Evolutionary conservation across 2,797 vertebrate species (phyloP), one percentile per base, ranked within the genome.

Genomic region (Poeciliopsis gracilis): DNA sequence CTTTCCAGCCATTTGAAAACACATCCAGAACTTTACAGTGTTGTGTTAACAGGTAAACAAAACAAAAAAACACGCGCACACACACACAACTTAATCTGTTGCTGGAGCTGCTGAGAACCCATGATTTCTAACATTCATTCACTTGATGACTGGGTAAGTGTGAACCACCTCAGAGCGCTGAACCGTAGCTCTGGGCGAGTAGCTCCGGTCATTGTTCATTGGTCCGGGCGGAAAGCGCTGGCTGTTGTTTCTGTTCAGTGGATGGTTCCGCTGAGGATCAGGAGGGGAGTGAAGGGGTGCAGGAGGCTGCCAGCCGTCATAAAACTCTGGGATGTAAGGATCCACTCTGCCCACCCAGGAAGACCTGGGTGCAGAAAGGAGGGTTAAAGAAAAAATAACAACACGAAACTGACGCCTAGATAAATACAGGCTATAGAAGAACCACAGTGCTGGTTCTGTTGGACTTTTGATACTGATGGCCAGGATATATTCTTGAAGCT

Each of bases 251-350:
- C 88, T 78, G 86, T 88, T 87, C 46, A 87, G 0, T 12, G 72
- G 78, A 23, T 28, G 33, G 61, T 66, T 66, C 61, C 18, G 33
- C 33, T 20, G n/a, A 1, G 25, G 43, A 0, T 63, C 71, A 43
- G 73, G 20, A 0, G 89, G 73, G 0, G 59, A 25, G 20, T 80
- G 88, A 5, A 30, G 0, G 1, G 82, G 90, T 3, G 84, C 7
- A 25, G 87, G 86, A 0, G 77, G 92, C 88, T 95, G 90, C 96
- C 96, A 97, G 59, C 95, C 96, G 13, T 96, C 93, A 0, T 85
- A 96, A 90, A 98, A 98, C 0, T 75, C 63, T 0, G 97, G 97
- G 66, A 77, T 47, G 84, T 97, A 97, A 6, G 74, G 41, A 0
- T 89, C 92, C 53, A 98, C 66, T 18, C 89, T 82, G 13, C 92